These are phyloP conservation scores for Catharus ustulatus DNA, from an alignment of 2,797 vertebrate genomes.

Conservation along the genomic window DNA sequence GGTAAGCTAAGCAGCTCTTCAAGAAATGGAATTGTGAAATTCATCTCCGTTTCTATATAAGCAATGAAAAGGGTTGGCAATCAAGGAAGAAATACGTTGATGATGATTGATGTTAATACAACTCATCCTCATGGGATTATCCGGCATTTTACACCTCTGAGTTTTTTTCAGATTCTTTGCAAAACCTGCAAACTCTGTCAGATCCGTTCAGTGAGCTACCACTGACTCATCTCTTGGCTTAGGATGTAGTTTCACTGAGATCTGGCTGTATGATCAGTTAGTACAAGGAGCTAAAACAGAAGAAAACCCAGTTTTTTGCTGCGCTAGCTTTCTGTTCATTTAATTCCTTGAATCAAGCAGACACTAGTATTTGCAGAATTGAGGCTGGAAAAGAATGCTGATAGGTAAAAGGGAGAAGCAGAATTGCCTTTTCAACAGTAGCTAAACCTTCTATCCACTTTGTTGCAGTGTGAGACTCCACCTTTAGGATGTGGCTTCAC, in stretches of 20 bases:
- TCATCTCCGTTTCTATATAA: background rate
- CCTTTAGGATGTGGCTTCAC: background rate
- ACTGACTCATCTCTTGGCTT: constrained; percentile 37
- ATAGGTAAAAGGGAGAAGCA: background rate
- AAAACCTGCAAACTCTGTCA: constrained; percentile 27
- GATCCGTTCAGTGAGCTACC: background rate
- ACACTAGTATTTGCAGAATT: background rate
- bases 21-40: background rate
- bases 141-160: background rate
- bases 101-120: background rate
- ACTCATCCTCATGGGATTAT: constrained; percentile 5
- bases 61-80: background rate
- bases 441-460: background rate
- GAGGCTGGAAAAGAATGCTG: background rate
- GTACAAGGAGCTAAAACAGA: background rate
- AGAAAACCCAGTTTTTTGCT: background rate
- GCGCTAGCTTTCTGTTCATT: background rate
- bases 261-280: background rate
- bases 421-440: background rate
- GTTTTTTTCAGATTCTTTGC: constrained; percentile 17
- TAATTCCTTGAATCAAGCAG: background rate
- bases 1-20: background rate
- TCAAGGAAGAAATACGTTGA: background rate
- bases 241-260: background rate
- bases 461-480: background rate